Evolutionary conservation across 2,797 vertebrate genomes (phyloP).

Genomic region (Gallinago solitaria): DNA sequence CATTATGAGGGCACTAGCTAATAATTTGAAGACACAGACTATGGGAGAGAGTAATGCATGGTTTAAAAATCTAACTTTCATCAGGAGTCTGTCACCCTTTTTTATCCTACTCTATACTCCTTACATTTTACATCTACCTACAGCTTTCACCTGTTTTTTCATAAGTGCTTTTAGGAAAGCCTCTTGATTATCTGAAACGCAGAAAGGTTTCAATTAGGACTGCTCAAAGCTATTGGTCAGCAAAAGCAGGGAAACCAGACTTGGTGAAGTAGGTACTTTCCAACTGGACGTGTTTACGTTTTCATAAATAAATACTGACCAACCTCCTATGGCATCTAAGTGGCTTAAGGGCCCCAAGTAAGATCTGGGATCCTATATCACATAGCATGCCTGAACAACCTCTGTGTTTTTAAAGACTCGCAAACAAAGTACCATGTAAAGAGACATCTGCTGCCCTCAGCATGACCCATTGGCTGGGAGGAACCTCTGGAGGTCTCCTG

Average conservation of each 20-base stretch:
- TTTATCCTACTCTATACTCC: background rate
- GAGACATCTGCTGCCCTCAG: background rate
- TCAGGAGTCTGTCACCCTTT: background rate
- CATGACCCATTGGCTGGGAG: background rate
- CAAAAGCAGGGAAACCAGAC: background rate
- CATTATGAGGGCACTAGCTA: background rate
- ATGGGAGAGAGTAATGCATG: background rate
- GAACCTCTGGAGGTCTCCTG: background rate
- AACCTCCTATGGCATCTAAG: background rate
- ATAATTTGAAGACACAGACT: background rate
- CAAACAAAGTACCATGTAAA: accelerated
- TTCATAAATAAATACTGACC: background rate
- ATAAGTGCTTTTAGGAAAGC: background rate
- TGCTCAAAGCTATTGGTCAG: background rate
- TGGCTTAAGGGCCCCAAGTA: background rate
- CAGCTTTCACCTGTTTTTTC: background rate
- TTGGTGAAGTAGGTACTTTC: background rate
- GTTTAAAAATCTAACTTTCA: constrained; percentile 4
- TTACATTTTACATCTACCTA: background rate
- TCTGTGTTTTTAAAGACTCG: background rate
- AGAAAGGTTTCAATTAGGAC: background rate
- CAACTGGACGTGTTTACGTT: background rate
- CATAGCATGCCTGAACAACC: background rate
- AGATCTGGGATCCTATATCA: background rate
- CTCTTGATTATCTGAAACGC: background rate